A percentile compares a stretch with the other conserved stretches of the same genome.
Evolutionary conservation across 2,797 vertebrate genomes (phyloP).

Genomic region (Onychomys arenicola): DNA sequence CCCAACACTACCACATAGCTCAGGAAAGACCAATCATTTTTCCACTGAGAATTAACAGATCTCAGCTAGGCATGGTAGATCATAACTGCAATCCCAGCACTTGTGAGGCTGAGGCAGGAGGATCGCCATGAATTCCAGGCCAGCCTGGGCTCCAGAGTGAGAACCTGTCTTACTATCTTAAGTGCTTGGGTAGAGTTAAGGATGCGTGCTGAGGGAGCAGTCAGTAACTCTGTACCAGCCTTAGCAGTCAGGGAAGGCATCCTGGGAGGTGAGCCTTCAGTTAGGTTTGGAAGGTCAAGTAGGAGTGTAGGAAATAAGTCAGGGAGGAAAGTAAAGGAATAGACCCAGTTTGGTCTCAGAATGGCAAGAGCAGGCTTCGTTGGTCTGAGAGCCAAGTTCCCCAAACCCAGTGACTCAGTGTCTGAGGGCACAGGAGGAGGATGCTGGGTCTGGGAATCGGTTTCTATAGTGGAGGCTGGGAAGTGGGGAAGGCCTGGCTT

Average conservation of each 20-base stretch:
- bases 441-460: neutral
- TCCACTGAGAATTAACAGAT: neutral
- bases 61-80: neutral
- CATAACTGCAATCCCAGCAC: neutral
- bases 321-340: neutral
- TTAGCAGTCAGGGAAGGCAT: neutral
- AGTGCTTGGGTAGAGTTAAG: neutral
- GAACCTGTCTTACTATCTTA: neutral
- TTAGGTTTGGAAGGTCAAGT: slow-evolving; percentile 10
- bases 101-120: neutral
- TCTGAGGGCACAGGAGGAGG: neutral
- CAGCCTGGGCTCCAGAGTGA: neutral
- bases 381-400: neutral
- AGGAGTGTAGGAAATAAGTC: neutral
- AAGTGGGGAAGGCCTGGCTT: neutral
- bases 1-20: neutral
- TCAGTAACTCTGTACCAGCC: neutral
- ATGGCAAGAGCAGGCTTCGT: neutral
- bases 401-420: neutral
- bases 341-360: neutral
- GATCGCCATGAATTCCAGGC: neutral
- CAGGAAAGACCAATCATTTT: neutral
- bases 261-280: neutral
- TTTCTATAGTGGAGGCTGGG: neutral
- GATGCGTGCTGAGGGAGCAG: neutral